These are phyloP conservation scores for Aphidoletes aphidimyza DNA, from an alignment of 2,888 invertebrate species.

Conservation along the genomic window DNA sequence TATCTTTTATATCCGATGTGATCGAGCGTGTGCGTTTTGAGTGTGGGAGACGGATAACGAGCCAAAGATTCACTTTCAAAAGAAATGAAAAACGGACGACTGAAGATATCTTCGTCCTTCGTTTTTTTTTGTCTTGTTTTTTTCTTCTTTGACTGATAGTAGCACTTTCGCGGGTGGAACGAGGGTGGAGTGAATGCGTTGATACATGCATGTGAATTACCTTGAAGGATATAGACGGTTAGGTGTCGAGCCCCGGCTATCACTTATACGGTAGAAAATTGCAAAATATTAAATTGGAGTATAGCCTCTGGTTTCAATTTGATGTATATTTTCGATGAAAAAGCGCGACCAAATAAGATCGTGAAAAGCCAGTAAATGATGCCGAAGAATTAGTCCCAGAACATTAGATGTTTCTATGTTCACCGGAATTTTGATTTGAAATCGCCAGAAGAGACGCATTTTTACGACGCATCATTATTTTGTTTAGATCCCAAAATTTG, in stretches of 20 bases:
- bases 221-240: background rate
- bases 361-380: background rate
- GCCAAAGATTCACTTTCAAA: slow-evolving; percentile 50
- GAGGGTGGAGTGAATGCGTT: background rate
- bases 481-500: too few species aligned
- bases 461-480: background rate
- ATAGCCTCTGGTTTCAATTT: slow-evolving; percentile 36
- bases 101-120: background rate
- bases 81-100: slow-evolving; percentile 22
- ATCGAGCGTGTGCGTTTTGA: background rate
- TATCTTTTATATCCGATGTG: slow-evolving; percentile 38
- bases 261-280: slow-evolving; percentile 12
- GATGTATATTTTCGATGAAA: background rate
- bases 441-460: slow-evolving; percentile 4
- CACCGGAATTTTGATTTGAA: background rate
- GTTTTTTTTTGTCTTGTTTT: too few species aligned
- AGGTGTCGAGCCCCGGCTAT: slow-evolving; percentile 20
- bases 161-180: background rate
- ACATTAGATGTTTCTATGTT: too few species aligned
- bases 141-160: background rate
- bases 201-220: background rate
- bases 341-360: background rate
- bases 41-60: slow-evolving; percentile 1
- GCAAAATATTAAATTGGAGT: slow-evolving; percentile 3
- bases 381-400: background rate